Evolutionary conservation across 92 coral and sea anemone species (phyloP).

Genomic region (Blastomussa wellsi): DNA sequence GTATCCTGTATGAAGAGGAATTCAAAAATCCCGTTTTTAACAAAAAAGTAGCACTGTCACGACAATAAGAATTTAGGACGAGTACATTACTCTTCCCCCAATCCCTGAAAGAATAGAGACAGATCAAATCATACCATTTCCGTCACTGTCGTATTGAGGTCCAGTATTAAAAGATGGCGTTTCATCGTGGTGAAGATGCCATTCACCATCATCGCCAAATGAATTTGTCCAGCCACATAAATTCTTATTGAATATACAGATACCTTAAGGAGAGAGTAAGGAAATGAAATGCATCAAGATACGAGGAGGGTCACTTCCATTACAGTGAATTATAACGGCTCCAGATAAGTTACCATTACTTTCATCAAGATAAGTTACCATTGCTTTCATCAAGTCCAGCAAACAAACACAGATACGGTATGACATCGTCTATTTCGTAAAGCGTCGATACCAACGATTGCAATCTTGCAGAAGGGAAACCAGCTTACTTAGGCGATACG

Average conservation of each 20-base stretch:
- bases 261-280: slow-evolving; percentile 8
- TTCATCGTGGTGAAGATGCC: slow-evolving; percentile 40
- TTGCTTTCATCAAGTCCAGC: no score
- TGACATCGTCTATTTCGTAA: no score
- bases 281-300: not conserved
- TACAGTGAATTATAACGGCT: no score
- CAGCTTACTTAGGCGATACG: no score
- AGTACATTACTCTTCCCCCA: not conserved
- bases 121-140: slow-evolving; percentile 8
- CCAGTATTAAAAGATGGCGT: slow-evolving; percentile 67
- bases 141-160: slow-evolving; percentile 47
- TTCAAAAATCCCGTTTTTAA: not conserved
- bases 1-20: slow-evolving; percentile 32
- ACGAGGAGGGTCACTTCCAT: not conserved
- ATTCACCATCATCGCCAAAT: slow-evolving; percentile 48
- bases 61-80: not conserved
- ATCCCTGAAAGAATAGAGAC: not conserved
- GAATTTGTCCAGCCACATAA: slow-evolving; percentile 67
- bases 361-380: no score
- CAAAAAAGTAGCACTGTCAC: no score
- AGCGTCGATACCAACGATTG: no score
- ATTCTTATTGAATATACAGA: slow-evolving; percentile 51
- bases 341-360: no score
- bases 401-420: no score
- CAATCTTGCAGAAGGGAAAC: no score